A percentile compares a stretch with the other conserved stretches of the same genome.
phyloP scores from a whole-genome alignment of 2,888 invertebrate species.

The Beris chalybata region DNA sequence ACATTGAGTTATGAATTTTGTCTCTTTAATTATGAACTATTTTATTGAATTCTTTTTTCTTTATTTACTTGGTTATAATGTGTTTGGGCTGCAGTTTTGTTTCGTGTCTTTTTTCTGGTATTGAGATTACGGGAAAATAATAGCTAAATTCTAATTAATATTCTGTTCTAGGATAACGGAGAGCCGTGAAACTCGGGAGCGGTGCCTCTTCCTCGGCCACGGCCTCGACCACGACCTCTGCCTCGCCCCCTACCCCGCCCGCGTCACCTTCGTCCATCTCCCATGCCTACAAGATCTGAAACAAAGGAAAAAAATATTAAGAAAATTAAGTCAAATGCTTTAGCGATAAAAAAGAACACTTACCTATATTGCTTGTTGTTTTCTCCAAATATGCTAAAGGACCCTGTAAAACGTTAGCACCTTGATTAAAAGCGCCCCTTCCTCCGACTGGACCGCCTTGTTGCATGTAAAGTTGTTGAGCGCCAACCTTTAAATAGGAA shows the following conservation, averaged over 20 bases:
- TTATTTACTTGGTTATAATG: no score
- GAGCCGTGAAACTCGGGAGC: constrained; percentile 42
- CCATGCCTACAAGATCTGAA: constrained; percentile 68
- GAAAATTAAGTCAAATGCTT: constrained; percentile 13
- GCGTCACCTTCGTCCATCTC: constrained; percentile 83
- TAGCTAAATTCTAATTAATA: constrained; percentile 8
- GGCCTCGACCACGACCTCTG: constrained; percentile 76
- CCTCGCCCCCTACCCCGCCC: constrained; percentile 87
- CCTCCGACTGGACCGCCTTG: constrained; percentile 33
- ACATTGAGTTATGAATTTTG: no score
- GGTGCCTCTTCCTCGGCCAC: constrained; percentile 60
- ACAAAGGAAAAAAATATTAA: constrained; percentile 33
- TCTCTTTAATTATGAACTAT: no score
- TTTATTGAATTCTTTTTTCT: no score
- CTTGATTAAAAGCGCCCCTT: constrained; percentile 58
- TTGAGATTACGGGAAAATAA: no score
- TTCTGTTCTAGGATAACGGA: constrained; percentile 38
- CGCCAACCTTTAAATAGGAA: constrained; percentile 33
- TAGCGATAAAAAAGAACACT: neutral
- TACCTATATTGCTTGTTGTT: constrained; percentile 87
- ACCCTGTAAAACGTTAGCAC: constrained; percentile 69
- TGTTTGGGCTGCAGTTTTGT: no score
- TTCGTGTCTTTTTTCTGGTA: no score
- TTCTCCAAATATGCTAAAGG: constrained; percentile 87
- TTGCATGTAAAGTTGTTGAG: constrained; percentile 41